Evolutionary conservation across 2,113 vertebrate species (phyloP).

Genomic region (Hyaena hyaena): DNA sequence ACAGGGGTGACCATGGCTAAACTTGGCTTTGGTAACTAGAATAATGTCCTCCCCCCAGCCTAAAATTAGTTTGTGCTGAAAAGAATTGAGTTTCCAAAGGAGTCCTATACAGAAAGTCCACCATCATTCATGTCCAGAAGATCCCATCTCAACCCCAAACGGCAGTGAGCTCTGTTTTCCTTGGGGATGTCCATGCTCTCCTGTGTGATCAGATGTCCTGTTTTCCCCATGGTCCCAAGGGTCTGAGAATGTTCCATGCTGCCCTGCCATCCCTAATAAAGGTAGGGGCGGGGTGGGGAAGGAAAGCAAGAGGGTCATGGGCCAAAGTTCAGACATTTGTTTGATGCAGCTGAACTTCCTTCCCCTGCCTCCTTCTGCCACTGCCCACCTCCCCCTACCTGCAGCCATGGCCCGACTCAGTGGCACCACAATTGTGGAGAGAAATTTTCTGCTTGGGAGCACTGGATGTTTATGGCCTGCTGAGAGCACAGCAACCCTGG

Average conservation of each 20-base stretch:
- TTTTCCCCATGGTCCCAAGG: neutral
- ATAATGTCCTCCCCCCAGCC: neutral
- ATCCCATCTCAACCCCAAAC: neutral
- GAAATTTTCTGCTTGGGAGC: conserved; percentile 40
- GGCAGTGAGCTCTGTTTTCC: neutral
- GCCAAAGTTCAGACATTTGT: neutral
- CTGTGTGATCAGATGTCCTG: neutral
- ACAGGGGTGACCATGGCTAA: neutral
- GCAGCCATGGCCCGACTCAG: neutral
- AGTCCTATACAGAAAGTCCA: neutral
- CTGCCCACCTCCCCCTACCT: fast-evolving
- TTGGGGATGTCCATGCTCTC: neutral
- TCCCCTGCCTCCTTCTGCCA: too few species aligned
- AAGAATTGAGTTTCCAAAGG: neutral
- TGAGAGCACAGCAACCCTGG: neutral
- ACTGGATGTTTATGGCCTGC: neutral
- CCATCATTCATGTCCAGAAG: neutral
- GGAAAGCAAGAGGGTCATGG: fast-evolving
- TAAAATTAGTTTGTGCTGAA: neutral
- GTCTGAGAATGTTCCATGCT: neutral
- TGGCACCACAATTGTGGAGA: neutral
- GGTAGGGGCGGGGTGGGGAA: fast-evolving
- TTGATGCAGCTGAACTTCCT: neutral
- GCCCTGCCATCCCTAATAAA: neutral
- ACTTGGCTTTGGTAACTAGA: neutral